phyloP scores from a whole-genome alignment of 2,797 vertebrate species.

The Lophotriccus pileatus region DNA sequence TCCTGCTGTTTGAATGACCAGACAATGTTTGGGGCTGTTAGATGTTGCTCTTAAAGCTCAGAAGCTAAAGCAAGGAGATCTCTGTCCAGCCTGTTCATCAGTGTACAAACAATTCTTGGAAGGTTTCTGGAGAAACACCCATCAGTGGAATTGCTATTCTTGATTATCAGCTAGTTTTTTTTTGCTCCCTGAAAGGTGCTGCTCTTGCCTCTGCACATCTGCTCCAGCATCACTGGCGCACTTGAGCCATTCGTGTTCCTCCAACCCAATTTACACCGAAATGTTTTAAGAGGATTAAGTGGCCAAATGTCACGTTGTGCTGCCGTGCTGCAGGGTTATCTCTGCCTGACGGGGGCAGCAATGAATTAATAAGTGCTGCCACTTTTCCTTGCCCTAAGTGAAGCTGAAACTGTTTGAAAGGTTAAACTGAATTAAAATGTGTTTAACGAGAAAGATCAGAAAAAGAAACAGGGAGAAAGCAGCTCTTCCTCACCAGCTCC shows the following conservation, averaged over 20 bases:
- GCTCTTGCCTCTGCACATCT: neutral
- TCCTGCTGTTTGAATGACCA: neutral
- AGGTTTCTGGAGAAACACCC: constrained; percentile 35
- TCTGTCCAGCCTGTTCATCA: constrained; percentile 19
- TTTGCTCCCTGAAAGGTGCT: neutral
- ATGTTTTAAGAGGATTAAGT: constrained; percentile 17
- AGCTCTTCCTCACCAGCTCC: neutral
- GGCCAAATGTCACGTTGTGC: constrained; percentile 8
- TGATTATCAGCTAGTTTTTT: neutral
- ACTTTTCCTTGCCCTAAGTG: neutral
- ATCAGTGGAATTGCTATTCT: constrained; percentile 1
- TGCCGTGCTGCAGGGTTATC: constrained; percentile 44
- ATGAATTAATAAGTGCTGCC: constrained; percentile 55
- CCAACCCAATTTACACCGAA: neutral
- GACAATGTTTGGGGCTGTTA: neutral
- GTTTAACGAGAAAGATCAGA: neutral
- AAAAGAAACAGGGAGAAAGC: neutral
- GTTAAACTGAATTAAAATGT: constrained; percentile 8
- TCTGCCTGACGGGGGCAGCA: constrained; percentile 70
- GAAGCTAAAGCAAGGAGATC: neutral
- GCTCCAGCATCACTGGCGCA: accelerated
- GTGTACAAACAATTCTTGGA: constrained; percentile 29
- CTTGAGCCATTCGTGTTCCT: neutral
- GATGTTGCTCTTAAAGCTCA: neutral
- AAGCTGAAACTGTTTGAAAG: neutral